A percentile compares a stretch with the other conserved stretches of the same genome.
These are phyloP conservation scores for Beaufortia kweichowensis DNA, from an alignment of 2,113 vertebrate genomes.

Conservation along the genomic window DNA sequence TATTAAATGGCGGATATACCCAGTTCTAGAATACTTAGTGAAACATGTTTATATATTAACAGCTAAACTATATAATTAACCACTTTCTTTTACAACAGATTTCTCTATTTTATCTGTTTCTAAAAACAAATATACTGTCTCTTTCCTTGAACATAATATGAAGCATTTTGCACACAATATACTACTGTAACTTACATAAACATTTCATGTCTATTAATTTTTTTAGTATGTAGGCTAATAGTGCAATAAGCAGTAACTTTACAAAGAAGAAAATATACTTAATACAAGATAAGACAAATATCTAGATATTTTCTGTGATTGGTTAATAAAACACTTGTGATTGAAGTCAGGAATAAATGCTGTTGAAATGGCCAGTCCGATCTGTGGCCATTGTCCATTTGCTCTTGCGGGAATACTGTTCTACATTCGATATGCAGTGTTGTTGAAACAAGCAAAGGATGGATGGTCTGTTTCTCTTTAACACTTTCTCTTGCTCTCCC, in stretches of 20 bases:
- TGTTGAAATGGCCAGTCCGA: neutral
- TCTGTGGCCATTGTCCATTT: neutral
- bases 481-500: conserved; percentile 21
- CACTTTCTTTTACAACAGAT: too few species aligned
- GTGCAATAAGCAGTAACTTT: neutral
- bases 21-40: neutral
- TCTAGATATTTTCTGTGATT: neutral
- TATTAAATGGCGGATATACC: too few species aligned
- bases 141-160: too few species aligned
- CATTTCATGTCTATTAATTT: too few species aligned
- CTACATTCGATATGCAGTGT: conserved; percentile 6
- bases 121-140: too few species aligned
- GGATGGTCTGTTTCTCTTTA: conserved; percentile 40
- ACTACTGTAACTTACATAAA: too few species aligned
- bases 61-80: too few species aligned
- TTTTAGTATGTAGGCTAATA: too few species aligned
- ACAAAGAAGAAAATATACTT: neutral
- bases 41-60: neutral
- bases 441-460: conserved; percentile 24
- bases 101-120: too few species aligned
- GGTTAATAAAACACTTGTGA: conserved; percentile 3
- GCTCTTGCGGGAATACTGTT: conserved; percentile 2
- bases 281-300: neutral
- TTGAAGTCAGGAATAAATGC: neutral
- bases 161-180: too few species aligned